Conservation (phyloP, 2,797 vertebrate species). For the Fundulus diaphanus region DNA sequence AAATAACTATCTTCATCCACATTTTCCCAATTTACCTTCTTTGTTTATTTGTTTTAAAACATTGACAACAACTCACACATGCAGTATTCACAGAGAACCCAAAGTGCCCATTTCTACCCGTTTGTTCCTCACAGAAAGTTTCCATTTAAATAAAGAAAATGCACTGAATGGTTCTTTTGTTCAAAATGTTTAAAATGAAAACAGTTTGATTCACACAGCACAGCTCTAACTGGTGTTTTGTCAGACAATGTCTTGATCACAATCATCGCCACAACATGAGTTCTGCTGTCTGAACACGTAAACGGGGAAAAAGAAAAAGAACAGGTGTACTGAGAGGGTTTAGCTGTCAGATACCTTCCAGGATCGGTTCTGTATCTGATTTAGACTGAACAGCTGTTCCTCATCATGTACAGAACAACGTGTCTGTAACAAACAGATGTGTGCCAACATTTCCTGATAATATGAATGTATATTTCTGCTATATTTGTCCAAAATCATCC, state of each 20-base stretch:
- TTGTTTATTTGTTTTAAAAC: not conserved
- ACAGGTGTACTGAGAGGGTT: not conserved
- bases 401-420: not conserved
- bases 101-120: not conserved
- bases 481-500: not conserved
- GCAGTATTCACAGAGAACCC: not conserved
- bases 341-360: not conserved
- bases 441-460: no score
- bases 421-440: not conserved
- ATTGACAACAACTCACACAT: not conserved
- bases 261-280: not conserved
- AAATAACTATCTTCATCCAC: not conserved
- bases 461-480: no score
- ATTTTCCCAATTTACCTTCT: not conserved
- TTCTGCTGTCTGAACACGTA: not conserved
- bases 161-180: conserved; percentile 1
- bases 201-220: not conserved
- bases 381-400: not conserved
- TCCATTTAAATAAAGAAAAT: not conserved
- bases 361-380: not conserved
- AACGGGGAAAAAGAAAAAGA: not conserved
- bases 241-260: conserved; percentile 12
- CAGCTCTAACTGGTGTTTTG: conserved; percentile 1
- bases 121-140: not conserved
- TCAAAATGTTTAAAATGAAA: not conserved